Percentiles rank a stretch among this genome's conserved stretches.
phyloP scores from a whole-genome alignment of 2,113 vertebrate species.

The Microcebus murinus region DNA sequence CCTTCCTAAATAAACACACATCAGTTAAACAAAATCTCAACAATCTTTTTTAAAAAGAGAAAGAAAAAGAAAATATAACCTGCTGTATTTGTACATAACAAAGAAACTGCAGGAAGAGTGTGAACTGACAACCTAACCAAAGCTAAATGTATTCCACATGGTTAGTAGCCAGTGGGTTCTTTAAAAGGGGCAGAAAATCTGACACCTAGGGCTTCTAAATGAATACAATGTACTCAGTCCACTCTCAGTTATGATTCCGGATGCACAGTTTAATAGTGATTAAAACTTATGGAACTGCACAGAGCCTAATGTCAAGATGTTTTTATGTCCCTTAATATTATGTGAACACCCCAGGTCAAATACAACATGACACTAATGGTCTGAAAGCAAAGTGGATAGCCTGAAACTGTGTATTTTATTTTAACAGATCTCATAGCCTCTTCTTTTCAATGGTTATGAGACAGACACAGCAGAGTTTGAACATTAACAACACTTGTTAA shows the following conservation, averaged over 20 bases:
- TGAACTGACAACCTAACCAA: slow-evolving; percentile 42
- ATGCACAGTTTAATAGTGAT: slow-evolving; percentile 64
- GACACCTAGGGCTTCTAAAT: slow-evolving; percentile 61
- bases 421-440: slow-evolving; percentile 58
- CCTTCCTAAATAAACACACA: not conserved
- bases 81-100: slow-evolving; percentile 59
- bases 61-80: slow-evolving; percentile 32
- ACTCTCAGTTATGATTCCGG: slow-evolving; percentile 49
- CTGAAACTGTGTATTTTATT: slow-evolving; percentile 43
- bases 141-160: slow-evolving; percentile 68
- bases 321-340: slow-evolving; percentile 57
- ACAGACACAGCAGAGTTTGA: slow-evolving; percentile 38
- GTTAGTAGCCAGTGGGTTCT: slow-evolving; percentile 59
- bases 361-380: slow-evolving; percentile 61
- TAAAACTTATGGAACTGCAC: slow-evolving; percentile 65
- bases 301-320: slow-evolving; percentile 57
- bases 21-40: not conserved
- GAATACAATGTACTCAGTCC: slow-evolving; percentile 46
- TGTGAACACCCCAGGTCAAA: slow-evolving; percentile 73
- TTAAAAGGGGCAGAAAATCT: slow-evolving; percentile 2
- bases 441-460: not conserved
- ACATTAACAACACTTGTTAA: slow-evolving; percentile 55
- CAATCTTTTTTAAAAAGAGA: not conserved
- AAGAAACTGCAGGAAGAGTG: slow-evolving; percentile 13
- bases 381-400: slow-evolving; percentile 51